Conservation (phyloP, 2,888 invertebrate genomes). For the Protodeltote pygarga region DNA sequence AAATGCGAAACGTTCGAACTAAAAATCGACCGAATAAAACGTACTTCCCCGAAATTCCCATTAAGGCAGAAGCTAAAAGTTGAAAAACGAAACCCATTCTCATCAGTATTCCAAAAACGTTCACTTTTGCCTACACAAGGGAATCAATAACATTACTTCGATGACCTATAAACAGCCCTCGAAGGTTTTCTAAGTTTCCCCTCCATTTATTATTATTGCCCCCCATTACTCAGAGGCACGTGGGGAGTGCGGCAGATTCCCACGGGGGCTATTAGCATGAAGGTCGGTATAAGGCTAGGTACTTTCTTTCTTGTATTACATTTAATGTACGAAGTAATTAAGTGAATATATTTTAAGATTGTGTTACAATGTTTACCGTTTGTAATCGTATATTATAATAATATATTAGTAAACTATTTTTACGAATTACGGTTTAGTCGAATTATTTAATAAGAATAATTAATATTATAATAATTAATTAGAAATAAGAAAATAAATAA, state of each 20-base stretch:
- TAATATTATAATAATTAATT: too few relatives aligned
- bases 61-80: conserved; percentile 6
- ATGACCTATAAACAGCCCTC: conserved; percentile 54
- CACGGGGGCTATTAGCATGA: conserved; percentile 58
- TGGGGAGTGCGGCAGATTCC: conserved; percentile 51
- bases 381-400: too few relatives aligned
- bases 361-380: not conserved
- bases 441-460: too few relatives aligned
- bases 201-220: conserved; percentile 62
- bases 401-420: too few relatives aligned
- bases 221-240: conserved; percentile 57
- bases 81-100: conserved; percentile 13
- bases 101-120: conserved; percentile 43
- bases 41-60: not conserved
- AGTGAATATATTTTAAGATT: conserved; percentile 6
- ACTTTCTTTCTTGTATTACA: conserved; percentile 49
- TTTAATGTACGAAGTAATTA: conserved; percentile 33
- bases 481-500: too few relatives aligned
- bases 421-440: too few relatives aligned
- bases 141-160: conserved; percentile 49
- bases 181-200: conserved; percentile 43
- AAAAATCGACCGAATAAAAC: too few relatives aligned
- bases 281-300: conserved; percentile 52
- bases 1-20: too few relatives aligned
- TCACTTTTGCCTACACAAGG: conserved; percentile 44